Conservation (phyloP, 1,140 invertebrate species). For the Cryptotermes secundus region DNA sequence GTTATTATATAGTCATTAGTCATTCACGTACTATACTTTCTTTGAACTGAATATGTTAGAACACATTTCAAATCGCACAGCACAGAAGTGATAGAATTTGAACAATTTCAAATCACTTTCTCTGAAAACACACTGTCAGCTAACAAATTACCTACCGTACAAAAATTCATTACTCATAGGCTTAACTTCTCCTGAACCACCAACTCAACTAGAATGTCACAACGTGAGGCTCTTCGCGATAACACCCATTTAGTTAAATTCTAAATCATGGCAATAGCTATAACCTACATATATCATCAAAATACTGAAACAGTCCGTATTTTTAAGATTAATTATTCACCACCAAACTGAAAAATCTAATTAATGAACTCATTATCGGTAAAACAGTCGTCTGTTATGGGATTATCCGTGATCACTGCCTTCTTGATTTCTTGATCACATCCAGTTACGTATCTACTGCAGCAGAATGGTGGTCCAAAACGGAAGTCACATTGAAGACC, state of each 20-base stretch:
- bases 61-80: not conserved
- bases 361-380: not conserved
- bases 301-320: not conserved
- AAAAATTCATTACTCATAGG: conserved; percentile 17
- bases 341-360: not conserved
- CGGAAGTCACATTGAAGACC: too few species aligned
- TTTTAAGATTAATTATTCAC: not conserved
- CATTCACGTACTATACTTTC: not conserved
- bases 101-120: too few species aligned
- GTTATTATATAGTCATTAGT: not conserved
- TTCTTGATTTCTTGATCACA: not conserved
- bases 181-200: not conserved
- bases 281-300: not conserved
- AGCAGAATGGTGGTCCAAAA: too few species aligned
- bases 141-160: not conserved
- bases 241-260: not conserved
- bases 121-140: not conserved
- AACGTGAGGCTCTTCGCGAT: not conserved
- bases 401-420: not conserved
- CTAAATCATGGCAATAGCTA: not conserved
- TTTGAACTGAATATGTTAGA: not conserved
- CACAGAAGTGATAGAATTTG: too few species aligned
- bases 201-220: not conserved
- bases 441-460: too few species aligned
- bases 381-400: not conserved